Conservation (phyloP, 2,797 vertebrate species). For the Rachycentron canadum region DNA sequence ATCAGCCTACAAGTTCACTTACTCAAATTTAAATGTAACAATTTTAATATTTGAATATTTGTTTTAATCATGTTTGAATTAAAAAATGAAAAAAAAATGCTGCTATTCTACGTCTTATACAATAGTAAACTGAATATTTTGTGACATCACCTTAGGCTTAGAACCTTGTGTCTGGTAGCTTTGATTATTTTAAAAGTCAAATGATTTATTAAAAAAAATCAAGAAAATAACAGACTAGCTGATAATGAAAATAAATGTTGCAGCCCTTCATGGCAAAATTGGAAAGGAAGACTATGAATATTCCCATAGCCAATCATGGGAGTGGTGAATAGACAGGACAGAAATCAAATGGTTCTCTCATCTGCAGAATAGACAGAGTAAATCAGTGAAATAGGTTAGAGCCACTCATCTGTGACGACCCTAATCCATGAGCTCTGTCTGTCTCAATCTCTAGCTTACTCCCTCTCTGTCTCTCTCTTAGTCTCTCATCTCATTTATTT, state of each 20-base stretch:
- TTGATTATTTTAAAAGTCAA: background rate
- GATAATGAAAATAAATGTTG: background rate
- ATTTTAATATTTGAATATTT: background rate
- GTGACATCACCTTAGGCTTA: background rate
- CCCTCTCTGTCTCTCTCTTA: conserved; percentile 24
- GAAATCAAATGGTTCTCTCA: conserved; percentile 42
- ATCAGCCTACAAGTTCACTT: background rate
- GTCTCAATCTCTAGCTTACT: conserved; percentile 41
- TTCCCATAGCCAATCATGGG: conserved; percentile 2
- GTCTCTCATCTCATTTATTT: conserved; percentile 44
- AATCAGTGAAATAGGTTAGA: conserved; percentile 74
- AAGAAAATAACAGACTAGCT: background rate
- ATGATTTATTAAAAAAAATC: background rate
- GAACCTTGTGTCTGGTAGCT: background rate
- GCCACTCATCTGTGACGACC: conserved; percentile 70
- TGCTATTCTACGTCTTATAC: too few relatives aligned
- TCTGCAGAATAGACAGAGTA: conserved; percentile 36
- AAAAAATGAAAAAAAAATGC: background rate
- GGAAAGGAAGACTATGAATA: conserved; percentile 23
- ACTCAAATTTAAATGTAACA: background rate
- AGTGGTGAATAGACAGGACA: background rate
- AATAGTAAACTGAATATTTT: too few relatives aligned
- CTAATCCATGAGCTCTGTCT: conserved; percentile 71
- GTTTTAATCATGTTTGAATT: background rate
- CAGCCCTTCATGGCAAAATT: background rate